A percentile compares a stretch with the other conserved stretches of the same genome.
Evolutionary conservation across 1,140 invertebrate genomes (phyloP).

Genomic region (Epicauta chinensis): DNA sequence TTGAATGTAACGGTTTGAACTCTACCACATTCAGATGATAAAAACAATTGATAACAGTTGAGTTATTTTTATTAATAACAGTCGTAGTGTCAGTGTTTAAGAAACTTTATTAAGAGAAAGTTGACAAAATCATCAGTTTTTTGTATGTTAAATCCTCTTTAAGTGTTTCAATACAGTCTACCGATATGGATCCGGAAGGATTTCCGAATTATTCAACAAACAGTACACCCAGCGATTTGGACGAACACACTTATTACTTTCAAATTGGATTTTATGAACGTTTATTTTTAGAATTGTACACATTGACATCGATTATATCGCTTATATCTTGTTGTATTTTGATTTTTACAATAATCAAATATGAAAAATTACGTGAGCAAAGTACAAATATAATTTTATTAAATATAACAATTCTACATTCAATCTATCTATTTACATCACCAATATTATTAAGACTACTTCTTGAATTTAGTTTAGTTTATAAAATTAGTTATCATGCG

Average conservation of each 20-base stretch:
- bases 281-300: conserved; percentile 13
- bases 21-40: too few species aligned
- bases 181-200: too few species aligned
- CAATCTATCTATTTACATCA: not conserved
- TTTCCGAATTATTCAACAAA: not conserved
- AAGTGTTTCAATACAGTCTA: too few species aligned
- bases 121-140: too few species aligned
- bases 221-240: not conserved
- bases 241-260: not conserved
- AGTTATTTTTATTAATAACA: too few species aligned
- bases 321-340: conserved; percentile 9
- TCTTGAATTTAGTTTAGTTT: not conserved
- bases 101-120: too few species aligned
- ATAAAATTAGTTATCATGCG: not conserved
- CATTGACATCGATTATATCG: conserved; percentile 8
- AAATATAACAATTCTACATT: conserved; percentile 10
- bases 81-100: too few species aligned
- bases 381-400: conserved; percentile 15
- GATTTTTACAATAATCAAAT: conserved; percentile 18
- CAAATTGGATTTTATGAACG: not conserved
- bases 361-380: conserved; percentile 13
- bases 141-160: too few species aligned
- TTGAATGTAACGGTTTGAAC: too few species aligned
- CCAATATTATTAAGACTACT: conserved; percentile 6
- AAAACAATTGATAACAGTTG: too few species aligned